A percentile compares a stretch with the other conserved stretches of the same genome.
Conservation (phyloP, 1,140 invertebrate genomes). For the Paracyclopina nana region DNA sequence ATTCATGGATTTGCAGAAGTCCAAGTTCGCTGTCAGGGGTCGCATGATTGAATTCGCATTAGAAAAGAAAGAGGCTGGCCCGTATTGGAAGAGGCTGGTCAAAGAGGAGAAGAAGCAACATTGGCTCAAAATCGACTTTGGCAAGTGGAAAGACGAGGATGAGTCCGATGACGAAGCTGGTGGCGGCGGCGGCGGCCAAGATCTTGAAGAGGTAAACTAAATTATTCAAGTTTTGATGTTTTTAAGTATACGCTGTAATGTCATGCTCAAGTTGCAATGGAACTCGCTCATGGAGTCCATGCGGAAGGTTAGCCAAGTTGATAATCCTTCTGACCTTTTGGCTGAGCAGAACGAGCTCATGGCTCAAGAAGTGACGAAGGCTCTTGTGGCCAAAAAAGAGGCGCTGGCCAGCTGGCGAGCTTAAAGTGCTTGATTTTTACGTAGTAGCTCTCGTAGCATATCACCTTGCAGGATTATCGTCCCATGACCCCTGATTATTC, state of each 20-base stretch:
- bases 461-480: not conserved
- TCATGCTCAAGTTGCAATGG: not conserved
- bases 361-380: too few species aligned
- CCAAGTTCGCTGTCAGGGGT: conserved; percentile 35
- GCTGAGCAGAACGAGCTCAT: too few species aligned
- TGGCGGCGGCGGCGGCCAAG: not conserved
- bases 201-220: not conserved
- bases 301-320: too few species aligned
- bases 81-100: conserved; percentile 68
- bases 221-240: not conserved
- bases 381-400: too few species aligned
- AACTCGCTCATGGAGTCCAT: conserved; percentile 1
- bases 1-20: conserved; percentile 28
- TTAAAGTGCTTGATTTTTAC: too few species aligned
- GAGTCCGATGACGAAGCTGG: conserved; percentile 44
- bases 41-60: conserved; percentile 56
- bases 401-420: too few species aligned
- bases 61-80: conserved; percentile 40
- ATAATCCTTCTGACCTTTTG: too few species aligned
- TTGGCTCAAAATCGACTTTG: conserved; percentile 92
- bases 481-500: not conserved
- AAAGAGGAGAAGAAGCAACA: conserved; percentile 74
- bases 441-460: too few species aligned
- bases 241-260: not conserved
- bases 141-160: conserved; percentile 90